Conservation (phyloP, 2,888 invertebrate species). For the Pollenia amentaria region DNA sequence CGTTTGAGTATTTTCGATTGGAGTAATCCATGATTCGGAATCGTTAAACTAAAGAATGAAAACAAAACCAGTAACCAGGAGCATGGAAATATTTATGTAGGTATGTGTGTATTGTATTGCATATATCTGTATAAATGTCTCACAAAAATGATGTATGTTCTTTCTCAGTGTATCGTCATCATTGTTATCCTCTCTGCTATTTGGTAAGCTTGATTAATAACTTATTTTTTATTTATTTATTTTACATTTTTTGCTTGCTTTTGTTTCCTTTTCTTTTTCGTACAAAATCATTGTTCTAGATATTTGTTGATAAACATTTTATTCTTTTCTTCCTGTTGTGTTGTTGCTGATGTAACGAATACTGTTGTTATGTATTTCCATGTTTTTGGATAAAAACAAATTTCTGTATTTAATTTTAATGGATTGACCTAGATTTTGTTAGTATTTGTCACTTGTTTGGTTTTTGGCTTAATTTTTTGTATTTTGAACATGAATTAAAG, state of each 20-base stretch:
- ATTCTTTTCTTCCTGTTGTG: slow-evolving; percentile 10
- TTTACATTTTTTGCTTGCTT: background rate
- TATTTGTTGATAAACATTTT: slow-evolving; percentile 30
- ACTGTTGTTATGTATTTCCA: slow-evolving; percentile 33
- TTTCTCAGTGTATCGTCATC: slow-evolving; percentile 44
- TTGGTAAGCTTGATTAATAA: slow-evolving; percentile 73
- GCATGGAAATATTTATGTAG: background rate
- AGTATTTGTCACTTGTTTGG: background rate
- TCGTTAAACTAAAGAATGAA: slow-evolving; percentile 31
- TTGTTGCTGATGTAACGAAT: slow-evolving; percentile 5
- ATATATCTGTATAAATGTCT: background rate
- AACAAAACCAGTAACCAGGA: slow-evolving; percentile 7
- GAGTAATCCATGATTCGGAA: slow-evolving; percentile 3
- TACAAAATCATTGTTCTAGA: slow-evolving; percentile 43
- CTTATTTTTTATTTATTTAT: slow-evolving; percentile 44
- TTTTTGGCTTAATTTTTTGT: background rate
- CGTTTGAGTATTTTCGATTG: background rate
- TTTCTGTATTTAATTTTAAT: slow-evolving; percentile 64
- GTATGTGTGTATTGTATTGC: background rate
- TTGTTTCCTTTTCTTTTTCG: slow-evolving; percentile 6
- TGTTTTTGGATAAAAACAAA: slow-evolving; percentile 60
- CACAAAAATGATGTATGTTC: slow-evolving; percentile 49
- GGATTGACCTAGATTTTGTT: slow-evolving; percentile 65
- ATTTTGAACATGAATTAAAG: slow-evolving; percentile 28
- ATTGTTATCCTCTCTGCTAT: slow-evolving; percentile 20